phyloP scores from a whole-genome alignment of 1,140 invertebrate species.

The Plectus sambesii region DNA sequence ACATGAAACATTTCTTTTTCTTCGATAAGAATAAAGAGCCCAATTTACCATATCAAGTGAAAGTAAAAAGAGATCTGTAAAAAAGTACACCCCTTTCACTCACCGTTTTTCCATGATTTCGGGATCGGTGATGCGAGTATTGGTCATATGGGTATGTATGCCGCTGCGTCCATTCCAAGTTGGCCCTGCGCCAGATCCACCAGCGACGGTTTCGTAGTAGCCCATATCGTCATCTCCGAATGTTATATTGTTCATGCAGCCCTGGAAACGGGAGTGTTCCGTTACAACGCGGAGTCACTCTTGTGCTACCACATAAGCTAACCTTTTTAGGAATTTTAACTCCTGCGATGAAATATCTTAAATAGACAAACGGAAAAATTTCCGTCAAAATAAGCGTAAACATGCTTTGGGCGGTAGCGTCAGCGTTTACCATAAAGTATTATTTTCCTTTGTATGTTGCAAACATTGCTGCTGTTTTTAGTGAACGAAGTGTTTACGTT shows the following conservation, averaged over 20 bases:
- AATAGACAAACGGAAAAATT: too few species aligned
- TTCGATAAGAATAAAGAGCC: too few species aligned
- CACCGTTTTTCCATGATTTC: slow-evolving; percentile 80
- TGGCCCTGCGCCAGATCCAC: slow-evolving; percentile 81
- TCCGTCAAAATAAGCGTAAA: slow-evolving; percentile 1
- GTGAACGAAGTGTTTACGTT: too few species aligned
- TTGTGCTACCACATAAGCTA: too few species aligned
- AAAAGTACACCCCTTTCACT: too few species aligned
- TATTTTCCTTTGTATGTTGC: too few species aligned
- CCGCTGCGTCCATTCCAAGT: slow-evolving; percentile 36
- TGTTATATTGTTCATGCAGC: slow-evolving; percentile 98
- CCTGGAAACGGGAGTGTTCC: slow-evolving; percentile 45
- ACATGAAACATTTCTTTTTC: too few species aligned
- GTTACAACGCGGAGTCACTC: slow-evolving; percentile 6
- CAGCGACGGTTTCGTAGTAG: slow-evolving; percentile 98
- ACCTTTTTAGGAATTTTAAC: too few species aligned
- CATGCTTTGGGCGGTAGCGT: slow-evolving; percentile 74
- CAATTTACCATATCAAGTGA: too few species aligned
- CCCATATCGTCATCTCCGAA: slow-evolving; percentile 73
- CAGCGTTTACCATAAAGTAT: too few species aligned
- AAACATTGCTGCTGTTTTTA: too few species aligned
- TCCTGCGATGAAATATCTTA: slow-evolving; percentile 3
- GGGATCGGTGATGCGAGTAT: slow-evolving; percentile 93
- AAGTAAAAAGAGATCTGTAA: slow-evolving; percentile 15
- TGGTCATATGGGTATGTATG: slow-evolving; percentile 95